Evolutionary conservation across 2,797 vertebrate genomes (phyloP).

Genomic region (Poeciliopsis presidionis): DNA sequence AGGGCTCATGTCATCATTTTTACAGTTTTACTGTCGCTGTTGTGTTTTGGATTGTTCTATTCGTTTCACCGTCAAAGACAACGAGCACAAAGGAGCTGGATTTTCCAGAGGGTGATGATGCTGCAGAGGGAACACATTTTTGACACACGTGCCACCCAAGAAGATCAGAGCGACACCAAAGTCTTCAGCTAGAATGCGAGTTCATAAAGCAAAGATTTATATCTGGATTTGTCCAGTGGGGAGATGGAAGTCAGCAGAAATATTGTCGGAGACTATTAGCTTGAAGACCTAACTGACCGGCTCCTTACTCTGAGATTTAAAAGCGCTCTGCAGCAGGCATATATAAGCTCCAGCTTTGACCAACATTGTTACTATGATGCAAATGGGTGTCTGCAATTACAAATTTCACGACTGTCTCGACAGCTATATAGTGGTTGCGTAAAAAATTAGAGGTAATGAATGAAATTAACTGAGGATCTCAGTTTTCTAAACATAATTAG

Average conservation of each 20-base stretch:
- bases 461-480: neutral
- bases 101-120: neutral
- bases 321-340: neutral
- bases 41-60: neutral
- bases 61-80: neutral
- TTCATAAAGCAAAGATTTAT: neutral
- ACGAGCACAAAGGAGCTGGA: neutral
- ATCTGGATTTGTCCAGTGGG: neutral
- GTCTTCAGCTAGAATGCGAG: neutral
- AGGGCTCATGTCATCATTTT: neutral
- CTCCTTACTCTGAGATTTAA: neutral
- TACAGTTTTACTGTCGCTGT: neutral
- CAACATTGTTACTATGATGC: neutral
- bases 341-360: neutral
- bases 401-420: neutral
- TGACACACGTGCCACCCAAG: neutral
- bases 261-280: neutral
- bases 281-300: neutral
- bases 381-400: neutral
- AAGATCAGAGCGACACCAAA: neutral
- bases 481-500: neutral
- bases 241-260: neutral
- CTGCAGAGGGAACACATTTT: neutral
- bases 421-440: neutral
- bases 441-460: neutral